Percentiles rank a stretch among this genome's conserved stretches.
Evolutionary conservation across 2,113 vertebrate species (phyloP).

Genomic region (Bubo blakistoni): DNA sequence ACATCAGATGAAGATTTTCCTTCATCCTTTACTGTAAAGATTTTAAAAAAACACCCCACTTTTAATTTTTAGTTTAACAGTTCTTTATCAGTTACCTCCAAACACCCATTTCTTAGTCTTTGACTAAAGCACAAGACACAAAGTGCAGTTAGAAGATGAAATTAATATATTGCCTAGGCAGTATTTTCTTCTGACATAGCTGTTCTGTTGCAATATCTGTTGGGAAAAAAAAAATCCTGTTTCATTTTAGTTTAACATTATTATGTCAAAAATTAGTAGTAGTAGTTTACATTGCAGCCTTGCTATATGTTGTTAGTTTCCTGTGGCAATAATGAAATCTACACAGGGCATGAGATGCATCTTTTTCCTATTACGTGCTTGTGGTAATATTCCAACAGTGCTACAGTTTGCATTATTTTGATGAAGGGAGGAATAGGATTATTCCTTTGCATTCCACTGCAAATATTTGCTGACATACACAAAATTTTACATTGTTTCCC

Average conservation of each 20-base stretch:
- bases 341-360: not conserved
- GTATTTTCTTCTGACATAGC: not conserved
- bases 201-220: not conserved
- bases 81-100: not conserved
- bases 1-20: not conserved
- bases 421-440: not conserved
- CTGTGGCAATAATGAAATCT: not conserved
- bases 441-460: not conserved
- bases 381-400: not conserved
- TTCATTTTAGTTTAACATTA: not conserved
- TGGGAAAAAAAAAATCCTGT: not conserved
- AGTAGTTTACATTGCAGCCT: not conserved
- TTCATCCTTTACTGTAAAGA: not conserved
- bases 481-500: not conserved
- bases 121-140: not conserved
- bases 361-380: not conserved
- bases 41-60: not conserved
- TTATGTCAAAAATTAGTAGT: not conserved
- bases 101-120: not conserved
- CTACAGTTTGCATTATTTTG: not conserved
- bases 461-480: not conserved
- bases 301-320: rapidly evolving
- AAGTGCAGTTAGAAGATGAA: not conserved
- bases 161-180: not conserved
- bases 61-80: not conserved